Evolutionary conservation across 2,113 vertebrate genomes (phyloP).

Genomic region (Polyodon spathula): DNA sequence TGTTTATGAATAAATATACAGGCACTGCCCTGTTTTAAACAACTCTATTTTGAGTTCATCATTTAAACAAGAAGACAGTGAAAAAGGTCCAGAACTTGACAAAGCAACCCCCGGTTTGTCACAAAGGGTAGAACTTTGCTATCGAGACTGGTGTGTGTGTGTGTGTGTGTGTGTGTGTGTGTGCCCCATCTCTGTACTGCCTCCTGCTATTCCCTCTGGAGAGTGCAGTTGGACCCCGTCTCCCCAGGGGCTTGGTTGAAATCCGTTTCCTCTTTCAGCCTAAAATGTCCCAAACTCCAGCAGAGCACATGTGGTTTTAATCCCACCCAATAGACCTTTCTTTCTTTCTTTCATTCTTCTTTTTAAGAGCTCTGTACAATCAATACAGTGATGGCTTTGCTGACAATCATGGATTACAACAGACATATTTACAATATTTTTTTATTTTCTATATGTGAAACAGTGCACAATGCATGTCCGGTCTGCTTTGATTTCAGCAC

Average conservation of each 20-base stretch:
- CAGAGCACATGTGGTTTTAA: slow-evolving; percentile 52
- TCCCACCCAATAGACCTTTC: slow-evolving; percentile 28
- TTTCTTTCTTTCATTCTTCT: slow-evolving; percentile 22
- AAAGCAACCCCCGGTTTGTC: too few relatives aligned
- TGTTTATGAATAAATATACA: too few relatives aligned
- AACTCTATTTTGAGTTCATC: too few relatives aligned
- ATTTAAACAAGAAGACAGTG: too few relatives aligned
- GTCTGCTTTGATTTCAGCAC: slow-evolving; percentile 5
- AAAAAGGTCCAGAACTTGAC: too few relatives aligned
- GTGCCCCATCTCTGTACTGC: too few relatives aligned
- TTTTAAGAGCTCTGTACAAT: slow-evolving; percentile 11
- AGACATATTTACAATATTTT: slow-evolving; percentile 4
- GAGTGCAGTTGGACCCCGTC: too few relatives aligned
- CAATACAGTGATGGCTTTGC: slow-evolving; percentile 4
- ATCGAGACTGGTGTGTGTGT: too few relatives aligned
- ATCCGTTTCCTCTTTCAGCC: slow-evolving; percentile 34
- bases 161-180: too few relatives aligned
- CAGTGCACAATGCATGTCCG: slow-evolving; percentile 28
- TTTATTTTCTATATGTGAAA: slow-evolving; percentile 16
- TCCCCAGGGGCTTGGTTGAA: slow-evolving; percentile 19
- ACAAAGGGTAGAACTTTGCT: too few relatives aligned
- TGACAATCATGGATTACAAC: slow-evolving; percentile 7
- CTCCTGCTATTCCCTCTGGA: too few relatives aligned
- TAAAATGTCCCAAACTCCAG: slow-evolving; percentile 44
- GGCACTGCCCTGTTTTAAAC: too few relatives aligned